A percentile compares a stretch with the other conserved stretches of the same genome.
These are phyloP conservation scores for Scalopus aquaticus DNA, from an alignment of 2,113 vertebrate genomes.

Conservation along the genomic window DNA sequence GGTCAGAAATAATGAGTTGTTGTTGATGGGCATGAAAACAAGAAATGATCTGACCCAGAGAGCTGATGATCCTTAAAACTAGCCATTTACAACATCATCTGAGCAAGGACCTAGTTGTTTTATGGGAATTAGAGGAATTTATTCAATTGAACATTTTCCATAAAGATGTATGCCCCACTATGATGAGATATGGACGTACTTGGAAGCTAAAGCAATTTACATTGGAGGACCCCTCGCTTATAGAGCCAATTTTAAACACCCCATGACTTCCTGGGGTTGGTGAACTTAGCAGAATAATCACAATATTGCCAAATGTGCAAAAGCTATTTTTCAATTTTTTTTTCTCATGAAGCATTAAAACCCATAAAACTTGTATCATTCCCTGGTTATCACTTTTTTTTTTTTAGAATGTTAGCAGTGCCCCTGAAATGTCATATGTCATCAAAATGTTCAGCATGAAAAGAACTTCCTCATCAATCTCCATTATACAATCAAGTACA, in stretches of 20 bases:
- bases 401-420: background rate
- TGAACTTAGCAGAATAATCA: background rate
- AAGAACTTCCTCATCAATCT: background rate
- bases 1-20: constrained; percentile 14
- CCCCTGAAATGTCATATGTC: background rate
- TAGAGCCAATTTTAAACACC: background rate
- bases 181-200: background rate
- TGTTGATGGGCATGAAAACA: constrained; percentile 7
- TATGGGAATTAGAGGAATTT: background rate
- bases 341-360: background rate
- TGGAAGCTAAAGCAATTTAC: background rate
- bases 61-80: background rate
- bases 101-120: background rate
- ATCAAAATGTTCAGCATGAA: background rate
- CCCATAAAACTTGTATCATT: background rate
- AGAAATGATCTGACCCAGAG: background rate
- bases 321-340: background rate
- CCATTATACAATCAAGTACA: background rate
- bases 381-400: background rate
- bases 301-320: background rate
- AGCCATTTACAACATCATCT: background rate
- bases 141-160: constrained; percentile 15
- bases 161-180: background rate
- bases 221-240: background rate
- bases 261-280: fast-evolving